These are phyloP conservation scores for Psettodes erumei DNA, from an alignment of 2,113 vertebrate species.

Conservation along the genomic window DNA sequence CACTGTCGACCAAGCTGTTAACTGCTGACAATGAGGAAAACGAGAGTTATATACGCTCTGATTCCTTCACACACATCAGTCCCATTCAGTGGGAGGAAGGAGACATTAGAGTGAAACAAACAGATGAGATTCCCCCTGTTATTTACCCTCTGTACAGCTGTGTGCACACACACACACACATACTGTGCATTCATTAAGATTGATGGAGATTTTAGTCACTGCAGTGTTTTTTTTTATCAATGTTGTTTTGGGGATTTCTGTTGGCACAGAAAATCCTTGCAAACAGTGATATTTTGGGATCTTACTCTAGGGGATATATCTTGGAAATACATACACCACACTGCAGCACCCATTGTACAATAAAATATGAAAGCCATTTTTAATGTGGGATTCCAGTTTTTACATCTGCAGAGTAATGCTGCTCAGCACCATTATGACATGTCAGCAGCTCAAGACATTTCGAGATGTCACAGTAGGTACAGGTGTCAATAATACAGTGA, in stretches of 20 bases:
- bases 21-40: constrained; percentile 71
- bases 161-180: constrained; percentile 17
- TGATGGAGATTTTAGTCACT: not conserved
- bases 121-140: constrained; percentile 65
- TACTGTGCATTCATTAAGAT: not conserved
- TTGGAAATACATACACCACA: not conserved
- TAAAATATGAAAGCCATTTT: not conserved
- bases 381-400: not conserved
- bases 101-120: constrained; percentile 39
- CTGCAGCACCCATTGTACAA: not conserved
- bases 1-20: constrained; percentile 45
- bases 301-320: not conserved
- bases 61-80: constrained; percentile 75
- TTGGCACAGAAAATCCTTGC: constrained; percentile 12
- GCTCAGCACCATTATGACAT: not conserved
- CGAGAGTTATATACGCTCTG: constrained; percentile 71
- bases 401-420: too few species aligned
- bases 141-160: constrained; percentile 41
- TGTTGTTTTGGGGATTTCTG: not conserved
- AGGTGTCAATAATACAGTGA: not conserved
- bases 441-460: too few species aligned
- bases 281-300: constrained; percentile 35
- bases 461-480: not conserved
- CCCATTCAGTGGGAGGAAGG: constrained; percentile 48
- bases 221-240: not conserved